Conservation (phyloP, 2,113 vertebrate species). For the Rhea pennata region DNA sequence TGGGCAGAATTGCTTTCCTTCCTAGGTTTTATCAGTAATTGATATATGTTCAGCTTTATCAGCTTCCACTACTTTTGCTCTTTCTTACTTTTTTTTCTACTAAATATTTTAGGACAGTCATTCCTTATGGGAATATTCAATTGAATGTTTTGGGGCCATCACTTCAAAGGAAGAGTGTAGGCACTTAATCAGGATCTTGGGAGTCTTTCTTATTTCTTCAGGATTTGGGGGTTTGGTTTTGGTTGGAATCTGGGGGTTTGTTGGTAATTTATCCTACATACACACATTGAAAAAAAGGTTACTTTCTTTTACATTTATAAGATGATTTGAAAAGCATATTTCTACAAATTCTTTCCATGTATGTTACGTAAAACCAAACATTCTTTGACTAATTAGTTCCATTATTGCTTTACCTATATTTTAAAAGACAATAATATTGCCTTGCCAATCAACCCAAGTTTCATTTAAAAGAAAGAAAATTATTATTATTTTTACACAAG, state of each 20-base stretch:
- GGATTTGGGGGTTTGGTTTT: not conserved
- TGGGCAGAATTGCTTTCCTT: not conserved
- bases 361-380: not conserved
- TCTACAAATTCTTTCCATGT: not conserved
- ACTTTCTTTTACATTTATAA: not conserved
- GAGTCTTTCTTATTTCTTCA: not conserved
- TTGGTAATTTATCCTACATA: not conserved
- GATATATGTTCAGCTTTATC: not conserved
- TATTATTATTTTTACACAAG: not conserved
- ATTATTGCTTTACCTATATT: not conserved
- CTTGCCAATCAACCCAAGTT: not conserved
- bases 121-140: not conserved
- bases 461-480: not conserved
- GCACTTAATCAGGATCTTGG: not conserved
- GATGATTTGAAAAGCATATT: not conserved
- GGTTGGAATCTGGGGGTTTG: too few relatives aligned
- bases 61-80: not conserved
- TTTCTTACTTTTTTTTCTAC: rapidly evolving
- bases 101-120: not conserved
- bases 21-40: not conserved
- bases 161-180: not conserved
- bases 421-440: not conserved
- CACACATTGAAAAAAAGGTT: rapidly evolving
- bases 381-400: not conserved
- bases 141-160: not conserved